Evolutionary conservation across 1,140 invertebrate species (phyloP).

Genomic region (Campoletis sonorensis): DNA sequence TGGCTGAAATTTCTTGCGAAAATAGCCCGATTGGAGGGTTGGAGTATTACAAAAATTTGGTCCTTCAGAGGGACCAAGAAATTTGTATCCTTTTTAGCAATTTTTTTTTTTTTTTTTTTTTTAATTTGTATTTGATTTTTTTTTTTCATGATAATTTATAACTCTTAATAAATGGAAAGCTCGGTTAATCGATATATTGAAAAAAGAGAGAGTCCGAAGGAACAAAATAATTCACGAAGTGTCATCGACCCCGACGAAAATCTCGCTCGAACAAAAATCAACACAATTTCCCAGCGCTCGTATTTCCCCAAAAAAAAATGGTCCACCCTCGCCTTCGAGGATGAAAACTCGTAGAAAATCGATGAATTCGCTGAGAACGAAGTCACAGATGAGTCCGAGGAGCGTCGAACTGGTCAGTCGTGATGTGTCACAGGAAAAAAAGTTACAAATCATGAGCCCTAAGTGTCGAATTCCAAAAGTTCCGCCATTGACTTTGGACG

Average conservation of each 20-base stretch:
- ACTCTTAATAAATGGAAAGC: constrained; percentile 49
- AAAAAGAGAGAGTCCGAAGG: constrained; percentile 42
- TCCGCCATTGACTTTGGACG: neutral
- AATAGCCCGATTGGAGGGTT: constrained; percentile 50
- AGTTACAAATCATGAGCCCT: neutral
- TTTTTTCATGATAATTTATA: constrained; percentile 1
- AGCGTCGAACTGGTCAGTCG: neutral
- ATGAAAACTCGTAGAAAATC: neutral
- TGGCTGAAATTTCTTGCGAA: constrained; percentile 39
- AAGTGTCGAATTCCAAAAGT: neutral
- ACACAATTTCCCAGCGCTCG: constrained; percentile 5
- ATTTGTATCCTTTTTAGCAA: constrained; percentile 69
- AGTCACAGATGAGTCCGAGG: constrained; percentile 2
- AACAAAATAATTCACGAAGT: neutral
- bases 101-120: constrained; percentile 14
- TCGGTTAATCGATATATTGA: constrained; percentile 56
- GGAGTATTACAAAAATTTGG: constrained; percentile 63
- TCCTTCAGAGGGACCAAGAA: constrained; percentile 68
- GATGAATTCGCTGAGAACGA: neutral
- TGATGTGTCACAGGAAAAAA: neutral
- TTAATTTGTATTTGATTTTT: too few species aligned
- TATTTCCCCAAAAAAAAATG: constrained; percentile 39
- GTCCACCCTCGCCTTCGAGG: neutral
- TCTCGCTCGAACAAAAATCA: constrained; percentile 29
- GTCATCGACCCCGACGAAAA: neutral